phyloP scores from a whole-genome alignment of 2,113 vertebrate species.

The Misgurnus mizolepis region DNA sequence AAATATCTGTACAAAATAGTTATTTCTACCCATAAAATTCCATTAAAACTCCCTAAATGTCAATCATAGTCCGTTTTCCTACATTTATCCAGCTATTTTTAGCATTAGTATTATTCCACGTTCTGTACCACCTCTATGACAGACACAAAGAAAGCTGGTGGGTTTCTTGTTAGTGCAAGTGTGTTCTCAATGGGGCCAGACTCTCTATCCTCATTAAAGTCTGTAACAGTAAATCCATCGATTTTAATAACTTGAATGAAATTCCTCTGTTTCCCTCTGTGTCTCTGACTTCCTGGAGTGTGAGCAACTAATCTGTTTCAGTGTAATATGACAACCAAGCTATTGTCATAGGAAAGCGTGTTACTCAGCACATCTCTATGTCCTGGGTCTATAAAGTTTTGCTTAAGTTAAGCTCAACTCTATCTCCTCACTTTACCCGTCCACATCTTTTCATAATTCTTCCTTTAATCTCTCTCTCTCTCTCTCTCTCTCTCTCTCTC shows the following conservation, averaged over 20 bases:
- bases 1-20: too few species aligned
- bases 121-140: too few species aligned
- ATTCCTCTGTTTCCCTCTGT: slow-evolving; percentile 23
- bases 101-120: too few species aligned
- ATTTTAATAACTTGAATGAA: background rate
- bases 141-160: background rate
- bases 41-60: too few species aligned
- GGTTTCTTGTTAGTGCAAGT: slow-evolving; percentile 1
- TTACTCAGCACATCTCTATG: slow-evolving; percentile 30
- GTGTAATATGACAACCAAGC: slow-evolving; percentile 68
- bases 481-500: slow-evolving; percentile 8
- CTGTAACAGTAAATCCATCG: slow-evolving; percentile 43
- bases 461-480: background rate
- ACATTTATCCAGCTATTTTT: too few species aligned
- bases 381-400: slow-evolving; percentile 14
- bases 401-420: background rate
- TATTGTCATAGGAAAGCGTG: slow-evolving; percentile 52
- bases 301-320: slow-evolving; percentile 71
- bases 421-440: slow-evolving; percentile 1
- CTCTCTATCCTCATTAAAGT: slow-evolving; percentile 47
- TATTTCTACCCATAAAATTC: background rate
- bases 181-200: slow-evolving; percentile 28
- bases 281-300: slow-evolving; percentile 60
- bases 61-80: too few species aligned
- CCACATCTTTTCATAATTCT: background rate